phyloP scores from a whole-genome alignment of 2,113 vertebrate species.

The Oreochromis tanganicae region DNA sequence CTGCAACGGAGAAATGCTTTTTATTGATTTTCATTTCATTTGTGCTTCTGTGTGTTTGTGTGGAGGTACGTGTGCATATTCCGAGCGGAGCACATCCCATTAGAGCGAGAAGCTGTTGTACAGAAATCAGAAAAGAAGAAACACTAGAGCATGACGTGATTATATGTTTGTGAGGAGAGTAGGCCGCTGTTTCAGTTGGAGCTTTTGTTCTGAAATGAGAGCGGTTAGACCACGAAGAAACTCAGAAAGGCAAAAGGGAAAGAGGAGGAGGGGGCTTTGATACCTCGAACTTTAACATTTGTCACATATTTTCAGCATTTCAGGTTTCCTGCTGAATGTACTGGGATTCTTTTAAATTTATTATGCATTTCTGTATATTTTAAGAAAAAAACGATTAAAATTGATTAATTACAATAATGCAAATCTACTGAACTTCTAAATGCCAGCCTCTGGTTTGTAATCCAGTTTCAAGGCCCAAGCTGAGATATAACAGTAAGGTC shows the following conservation, averaged over 20 bases:
- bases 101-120: slow-evolving; percentile 15
- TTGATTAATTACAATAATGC: not conserved
- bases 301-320: not conserved
- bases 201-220: not conserved
- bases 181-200: not conserved
- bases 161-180: slow-evolving; percentile 2
- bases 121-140: not conserved
- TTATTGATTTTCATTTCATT: slow-evolving; percentile 43
- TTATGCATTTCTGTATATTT: not conserved
- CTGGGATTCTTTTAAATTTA: not conserved
- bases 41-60: not conserved
- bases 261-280: not conserved
- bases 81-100: not conserved
- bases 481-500: not conserved
- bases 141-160: slow-evolving; percentile 17
- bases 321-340: not conserved
- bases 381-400: not conserved
- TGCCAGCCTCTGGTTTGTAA: not conserved
- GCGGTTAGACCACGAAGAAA: not conserved
- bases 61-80: not conserved
- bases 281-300: not conserved
- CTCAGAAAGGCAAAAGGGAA: not conserved
- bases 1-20: slow-evolving; percentile 31
- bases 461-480: not conserved
- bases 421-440: not conserved